phyloP scores from a whole-genome alignment of 2,797 vertebrate genomes.

The Tiaroga cobitis region DNA sequence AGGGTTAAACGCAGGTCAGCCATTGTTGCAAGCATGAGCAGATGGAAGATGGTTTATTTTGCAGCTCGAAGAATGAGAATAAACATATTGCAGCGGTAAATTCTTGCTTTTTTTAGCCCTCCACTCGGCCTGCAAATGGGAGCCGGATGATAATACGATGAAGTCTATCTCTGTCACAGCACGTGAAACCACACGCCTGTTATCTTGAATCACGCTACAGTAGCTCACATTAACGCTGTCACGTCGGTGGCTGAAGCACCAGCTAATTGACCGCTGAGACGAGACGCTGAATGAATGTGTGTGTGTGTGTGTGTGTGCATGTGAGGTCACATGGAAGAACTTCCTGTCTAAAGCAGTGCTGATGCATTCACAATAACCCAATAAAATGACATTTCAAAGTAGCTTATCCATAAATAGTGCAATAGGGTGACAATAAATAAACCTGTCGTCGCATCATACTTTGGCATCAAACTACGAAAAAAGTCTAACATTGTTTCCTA shows the following conservation, averaged over 20 bases:
- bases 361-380: background rate
- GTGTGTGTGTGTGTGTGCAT: slow-evolving; percentile 20
- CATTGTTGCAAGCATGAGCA: slow-evolving; percentile 40
- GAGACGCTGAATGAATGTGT: background rate
- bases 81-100: slow-evolving; percentile 9
- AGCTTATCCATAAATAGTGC: background rate
- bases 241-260: background rate
- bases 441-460: background rate
- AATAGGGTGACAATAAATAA: background rate
- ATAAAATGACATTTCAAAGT: background rate
- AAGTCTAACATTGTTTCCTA: too few species aligned
- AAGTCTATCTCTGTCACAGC: slow-evolving; percentile 21
- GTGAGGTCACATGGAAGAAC: background rate
- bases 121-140: background rate
- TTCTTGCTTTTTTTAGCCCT: background rate
- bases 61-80: slow-evolving; percentile 2
- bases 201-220: slow-evolving; percentile 9
- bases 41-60: slow-evolving; percentile 44
- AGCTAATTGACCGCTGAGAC: slow-evolving; percentile 17
- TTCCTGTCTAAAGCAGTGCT: background rate
- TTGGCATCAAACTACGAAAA: too few species aligned
- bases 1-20: slow-evolving; percentile 25
- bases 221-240: background rate
- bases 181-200: background rate
- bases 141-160: slow-evolving; percentile 5